Evolutionary conservation across 2,113 vertebrate genomes (phyloP), one percentile per base, ranked within the genome.

Genomic region (Callithrix jacchus): DNA sequence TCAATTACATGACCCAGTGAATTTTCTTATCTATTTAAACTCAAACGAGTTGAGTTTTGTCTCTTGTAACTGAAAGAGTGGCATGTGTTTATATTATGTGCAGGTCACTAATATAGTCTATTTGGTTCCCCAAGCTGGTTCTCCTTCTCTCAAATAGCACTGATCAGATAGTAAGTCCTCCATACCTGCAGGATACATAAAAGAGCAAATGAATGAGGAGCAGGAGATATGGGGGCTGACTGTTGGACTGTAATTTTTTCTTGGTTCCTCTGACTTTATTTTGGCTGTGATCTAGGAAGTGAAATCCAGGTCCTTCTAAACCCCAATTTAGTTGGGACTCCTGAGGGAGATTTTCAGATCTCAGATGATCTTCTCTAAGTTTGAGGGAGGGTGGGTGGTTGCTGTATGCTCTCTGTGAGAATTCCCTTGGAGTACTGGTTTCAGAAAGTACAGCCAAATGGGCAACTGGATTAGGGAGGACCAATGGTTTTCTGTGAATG

Each of bases 371-470:
- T 92, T 87, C 30, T 71, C 40, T 92, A 93, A 68, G 45, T 23
- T 87, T 93, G 86, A 35, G 30, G 27, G 35, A 90, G 42, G n/a
- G 40, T 97, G 94, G 66, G 87, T 96, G 94, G 89, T 97, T 95
- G 23, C 64, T 61, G 49, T 54, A 94, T 91, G 6, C 21, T 40
- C 77, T 90, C 49, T 80, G 92, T 94, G 95, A 84, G 87, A 96
- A 97, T 97, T 91, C 66, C 56, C 73, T 92, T 85, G 90, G n/a
- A 74, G 21, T 86, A 85, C 74, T n/a, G 13, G 87, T 94, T 97
- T 95, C 92, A 88, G 64, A 97, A 70, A 91, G 87, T 97, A 93
- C 87, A 95, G 94, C 89, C 96, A 97, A 97, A 91, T 0, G 90
- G 85, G 71, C 77, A 97, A 58, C 85, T 97, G 87, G 61, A 95